Conservation (phyloP, 1,140 invertebrate genomes). For the Trichonephila clavata region DNA sequence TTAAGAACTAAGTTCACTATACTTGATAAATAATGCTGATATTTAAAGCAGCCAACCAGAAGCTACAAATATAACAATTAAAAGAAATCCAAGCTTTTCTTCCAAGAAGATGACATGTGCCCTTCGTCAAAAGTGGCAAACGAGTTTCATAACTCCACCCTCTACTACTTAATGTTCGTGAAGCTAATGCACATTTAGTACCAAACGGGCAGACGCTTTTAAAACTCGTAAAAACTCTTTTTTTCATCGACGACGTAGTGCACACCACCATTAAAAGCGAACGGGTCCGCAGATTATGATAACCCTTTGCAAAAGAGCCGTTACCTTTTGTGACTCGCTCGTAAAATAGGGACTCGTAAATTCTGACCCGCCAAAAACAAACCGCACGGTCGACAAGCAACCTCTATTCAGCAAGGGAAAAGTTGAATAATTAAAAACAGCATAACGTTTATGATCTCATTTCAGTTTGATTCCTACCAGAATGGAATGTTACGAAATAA, state of each 20-base stretch:
- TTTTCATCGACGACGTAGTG: background rate
- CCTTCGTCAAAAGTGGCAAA: background rate
- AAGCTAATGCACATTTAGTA: conserved; percentile 56
- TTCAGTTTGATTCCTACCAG: background rate
- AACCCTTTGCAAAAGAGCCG: conserved; percentile 10
- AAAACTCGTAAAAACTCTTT: conserved; percentile 50
- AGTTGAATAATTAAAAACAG: conserved; percentile 43
- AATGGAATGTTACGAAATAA: conserved; percentile 29
- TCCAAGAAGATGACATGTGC: background rate
- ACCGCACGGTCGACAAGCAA: background rate
- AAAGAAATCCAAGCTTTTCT: background rate
- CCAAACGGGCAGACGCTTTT: background rate
- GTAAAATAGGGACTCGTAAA: conserved; percentile 39
- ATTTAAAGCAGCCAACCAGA: background rate
- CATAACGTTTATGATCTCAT: conserved; percentile 37
- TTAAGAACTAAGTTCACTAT: background rate
- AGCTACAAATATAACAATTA: background rate
- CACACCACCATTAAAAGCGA: background rate
- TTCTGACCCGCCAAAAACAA: conserved; percentile 24
- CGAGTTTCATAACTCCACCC: background rate
- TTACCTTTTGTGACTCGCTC: conserved; percentile 56
- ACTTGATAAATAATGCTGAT: background rate
- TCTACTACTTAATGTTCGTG: background rate
- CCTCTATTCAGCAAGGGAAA: background rate
- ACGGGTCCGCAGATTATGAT: conserved; percentile 10